Evolutionary conservation across 2,888 invertebrate species (phyloP).

Genomic region (Eustalomyia histrio): DNA sequence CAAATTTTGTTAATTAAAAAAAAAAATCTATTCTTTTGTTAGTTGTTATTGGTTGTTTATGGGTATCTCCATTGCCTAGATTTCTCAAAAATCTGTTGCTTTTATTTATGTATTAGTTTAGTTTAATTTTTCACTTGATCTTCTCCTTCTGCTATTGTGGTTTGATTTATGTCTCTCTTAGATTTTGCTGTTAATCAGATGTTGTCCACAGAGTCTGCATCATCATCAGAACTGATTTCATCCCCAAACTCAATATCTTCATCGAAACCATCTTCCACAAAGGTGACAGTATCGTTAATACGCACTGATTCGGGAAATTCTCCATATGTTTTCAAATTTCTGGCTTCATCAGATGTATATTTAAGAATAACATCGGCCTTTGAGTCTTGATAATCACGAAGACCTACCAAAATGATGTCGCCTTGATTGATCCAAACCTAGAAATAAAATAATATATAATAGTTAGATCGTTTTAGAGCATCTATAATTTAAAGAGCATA

Average conservation of each 20-base stretch:
- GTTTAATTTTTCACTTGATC: slow-evolving; percentile 63
- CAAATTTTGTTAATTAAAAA: slow-evolving; percentile 18
- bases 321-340: slow-evolving; percentile 99
- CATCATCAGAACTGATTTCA: slow-evolving; percentile 94
- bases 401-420: slow-evolving; percentile 98
- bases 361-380: slow-evolving; percentile 99
- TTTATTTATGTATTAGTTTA: slow-evolving; percentile 31
- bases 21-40: slow-evolving; percentile 14
- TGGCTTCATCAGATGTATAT: slow-evolving; percentile 99
- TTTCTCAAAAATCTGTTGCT: slow-evolving; percentile 11
- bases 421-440: slow-evolving; percentile 99
- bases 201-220: slow-evolving; percentile 87
- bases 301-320: slow-evolving; percentile 99
- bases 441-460: slow-evolving; percentile 34
- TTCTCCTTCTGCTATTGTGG: slow-evolving; percentile 32
- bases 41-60: slow-evolving; percentile 6
- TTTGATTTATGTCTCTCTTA: slow-evolving; percentile 59
- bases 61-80: slow-evolving; percentile 7
- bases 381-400: slow-evolving; percentile 98
- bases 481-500: too few relatives aligned
- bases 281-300: slow-evolving; percentile 97
- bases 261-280: slow-evolving; percentile 96
- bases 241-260: slow-evolving; percentile 98
- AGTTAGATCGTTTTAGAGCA: background rate
- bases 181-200: slow-evolving; percentile 80